A percentile compares a stretch with the other conserved stretches of the same genome.
Evolutionary conservation across 2,888 invertebrate genomes (phyloP).

Genomic region (Leptogaster cylindrica): DNA sequence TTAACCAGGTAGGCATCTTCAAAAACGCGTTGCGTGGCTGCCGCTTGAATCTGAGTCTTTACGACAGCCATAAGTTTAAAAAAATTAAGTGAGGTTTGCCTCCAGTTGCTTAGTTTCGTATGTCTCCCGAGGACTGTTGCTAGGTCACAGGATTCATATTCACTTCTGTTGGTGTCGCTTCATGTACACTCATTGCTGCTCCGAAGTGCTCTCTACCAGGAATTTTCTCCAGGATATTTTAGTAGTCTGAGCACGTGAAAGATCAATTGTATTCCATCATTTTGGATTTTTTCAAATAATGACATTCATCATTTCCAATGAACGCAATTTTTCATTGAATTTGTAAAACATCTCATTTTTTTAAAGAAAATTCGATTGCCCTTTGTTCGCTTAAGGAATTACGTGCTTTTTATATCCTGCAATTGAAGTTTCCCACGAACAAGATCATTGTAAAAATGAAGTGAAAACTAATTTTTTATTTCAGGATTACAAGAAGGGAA

Average conservation of each 20-base stretch:
- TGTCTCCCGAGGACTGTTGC: background rate
- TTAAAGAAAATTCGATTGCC: background rate
- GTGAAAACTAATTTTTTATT: constrained; percentile 16
- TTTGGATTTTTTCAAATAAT: too few species aligned
- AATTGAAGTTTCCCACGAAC: background rate
- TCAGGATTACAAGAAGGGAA: background rate
- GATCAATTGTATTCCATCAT: constrained; percentile 25
- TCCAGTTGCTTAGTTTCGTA: constrained; percentile 9
- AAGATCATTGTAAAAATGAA: background rate
- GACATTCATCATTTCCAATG: too few species aligned
- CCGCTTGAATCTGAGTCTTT: background rate
- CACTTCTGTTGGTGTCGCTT: too few species aligned
- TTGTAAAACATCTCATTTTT: too few species aligned
- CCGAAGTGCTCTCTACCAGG: background rate
- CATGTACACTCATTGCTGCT: background rate
- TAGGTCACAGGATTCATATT: background rate
- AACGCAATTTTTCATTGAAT: too few species aligned
- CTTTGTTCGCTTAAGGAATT: background rate
- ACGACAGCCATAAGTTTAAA: constrained; percentile 6
- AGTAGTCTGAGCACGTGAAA: constrained; percentile 28
- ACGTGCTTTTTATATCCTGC: constrained; percentile 2
- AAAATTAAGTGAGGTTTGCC: too few species aligned
- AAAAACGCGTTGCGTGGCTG: background rate
- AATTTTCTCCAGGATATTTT: constrained; percentile 6
- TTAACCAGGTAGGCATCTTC: constrained; percentile 17